phyloP scores from a whole-genome alignment of 2,113 vertebrate species.

The Pseudorasbora parva region DNA sequence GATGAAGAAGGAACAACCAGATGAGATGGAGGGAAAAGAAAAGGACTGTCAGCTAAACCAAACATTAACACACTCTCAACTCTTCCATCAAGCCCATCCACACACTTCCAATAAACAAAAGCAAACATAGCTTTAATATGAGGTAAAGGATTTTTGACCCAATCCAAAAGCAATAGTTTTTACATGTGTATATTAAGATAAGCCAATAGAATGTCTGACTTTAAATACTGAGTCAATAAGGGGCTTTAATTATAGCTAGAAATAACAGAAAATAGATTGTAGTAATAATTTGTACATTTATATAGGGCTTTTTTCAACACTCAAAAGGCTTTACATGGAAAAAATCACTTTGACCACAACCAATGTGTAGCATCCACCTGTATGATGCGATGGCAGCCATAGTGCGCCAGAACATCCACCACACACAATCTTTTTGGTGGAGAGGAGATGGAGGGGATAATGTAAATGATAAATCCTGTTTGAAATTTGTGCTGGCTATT shows the following conservation, averaged over 20 bases:
- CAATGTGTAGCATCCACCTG: too few species aligned
- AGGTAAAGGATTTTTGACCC: background rate
- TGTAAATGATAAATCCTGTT: too few species aligned
- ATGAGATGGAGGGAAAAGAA: constrained; percentile 13
- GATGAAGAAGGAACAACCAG: constrained; percentile 13
- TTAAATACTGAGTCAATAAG: constrained; percentile 50
- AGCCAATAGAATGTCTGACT: constrained; percentile 50
- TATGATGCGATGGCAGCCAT: too few species aligned
- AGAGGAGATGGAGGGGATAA: too few species aligned
- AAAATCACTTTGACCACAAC: too few species aligned
- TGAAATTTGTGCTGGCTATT: too few species aligned
- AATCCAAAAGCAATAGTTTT: constrained; percentile 66
- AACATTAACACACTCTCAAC: constrained; percentile 50
- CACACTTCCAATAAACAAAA: constrained; percentile 51
- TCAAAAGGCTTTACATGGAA: too few species aligned
- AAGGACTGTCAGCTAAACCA: constrained; percentile 6
- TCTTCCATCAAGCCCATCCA: constrained; percentile 52
- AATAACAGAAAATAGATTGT: constrained; percentile 43
- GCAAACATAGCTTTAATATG: background rate
- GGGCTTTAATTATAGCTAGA: constrained; percentile 44
- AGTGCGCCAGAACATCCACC: too few species aligned
- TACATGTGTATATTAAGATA: constrained; percentile 74
- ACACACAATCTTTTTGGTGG: too few species aligned
- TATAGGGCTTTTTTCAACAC: too few species aligned
- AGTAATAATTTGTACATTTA: background rate